A percentile compares a stretch with the other conserved stretches of the same genome.
These are phyloP conservation scores for Eretmochelys imbricata DNA, from an alignment of 2,113 vertebrate genomes.

Conservation along the genomic window DNA sequence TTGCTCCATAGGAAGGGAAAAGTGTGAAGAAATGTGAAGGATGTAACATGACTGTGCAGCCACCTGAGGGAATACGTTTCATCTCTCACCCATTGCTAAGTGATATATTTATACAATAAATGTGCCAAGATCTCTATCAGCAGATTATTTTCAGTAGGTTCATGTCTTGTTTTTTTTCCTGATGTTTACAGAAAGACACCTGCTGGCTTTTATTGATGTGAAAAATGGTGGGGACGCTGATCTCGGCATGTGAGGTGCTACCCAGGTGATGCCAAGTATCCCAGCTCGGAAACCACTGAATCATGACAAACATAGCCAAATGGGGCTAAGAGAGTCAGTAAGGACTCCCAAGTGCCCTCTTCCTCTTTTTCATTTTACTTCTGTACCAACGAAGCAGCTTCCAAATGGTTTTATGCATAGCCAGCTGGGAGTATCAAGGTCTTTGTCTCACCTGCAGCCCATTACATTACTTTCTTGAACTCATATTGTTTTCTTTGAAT, in stretches of 20 bases:
- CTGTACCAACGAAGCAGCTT: not conserved
- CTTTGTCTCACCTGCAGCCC: not conserved
- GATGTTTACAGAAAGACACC: not conserved
- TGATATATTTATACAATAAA: not conserved
- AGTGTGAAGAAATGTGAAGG: not conserved
- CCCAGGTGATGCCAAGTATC: not conserved
- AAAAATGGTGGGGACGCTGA: not conserved
- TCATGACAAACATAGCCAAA: not conserved
- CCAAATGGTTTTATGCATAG: not conserved
- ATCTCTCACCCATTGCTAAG: rapidly evolving
- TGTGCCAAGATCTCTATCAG: not conserved
- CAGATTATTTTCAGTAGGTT: not conserved
- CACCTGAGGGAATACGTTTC: not conserved
- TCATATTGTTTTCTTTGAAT: not conserved
- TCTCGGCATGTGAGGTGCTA: not conserved
- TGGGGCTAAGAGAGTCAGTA: not conserved
- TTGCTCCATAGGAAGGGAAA: not conserved
- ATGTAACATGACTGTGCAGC: not conserved
- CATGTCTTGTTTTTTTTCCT: not conserved
- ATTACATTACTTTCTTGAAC: not conserved
- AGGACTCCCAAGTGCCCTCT: not conserved
- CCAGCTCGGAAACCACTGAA: not conserved
- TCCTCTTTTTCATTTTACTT: not conserved
- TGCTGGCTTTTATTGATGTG: not conserved
- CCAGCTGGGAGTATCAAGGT: not conserved